Evolutionary conservation across 2,888 invertebrate genomes (phyloP).

Genomic region (Mellilla xanthometata): DNA sequence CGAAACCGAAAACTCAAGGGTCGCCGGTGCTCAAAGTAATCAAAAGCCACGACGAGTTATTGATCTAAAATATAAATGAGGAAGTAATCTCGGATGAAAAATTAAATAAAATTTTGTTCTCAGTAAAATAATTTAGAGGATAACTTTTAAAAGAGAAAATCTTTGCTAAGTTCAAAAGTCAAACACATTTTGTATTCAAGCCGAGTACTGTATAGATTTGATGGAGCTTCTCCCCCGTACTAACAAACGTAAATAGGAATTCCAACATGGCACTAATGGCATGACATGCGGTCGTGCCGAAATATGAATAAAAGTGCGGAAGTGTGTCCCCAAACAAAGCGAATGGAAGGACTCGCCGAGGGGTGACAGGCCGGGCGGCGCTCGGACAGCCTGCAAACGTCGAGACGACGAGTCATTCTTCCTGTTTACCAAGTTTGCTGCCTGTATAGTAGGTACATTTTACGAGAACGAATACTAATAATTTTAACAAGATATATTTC

Average conservation of each 20-base stretch:
- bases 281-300: slow-evolving; percentile 11
- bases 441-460: too few relatives aligned
- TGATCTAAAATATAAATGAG: too few relatives aligned
- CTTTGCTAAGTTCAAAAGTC: too few relatives aligned
- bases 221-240: not conserved
- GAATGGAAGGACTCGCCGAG: slow-evolving; percentile 11
- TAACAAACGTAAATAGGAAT: slow-evolving; percentile 1
- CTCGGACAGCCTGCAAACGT: slow-evolving; percentile 7
- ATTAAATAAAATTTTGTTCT: too few relatives aligned
- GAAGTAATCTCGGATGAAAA: not conserved
- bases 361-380: slow-evolving; percentile 14
- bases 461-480: too few relatives aligned
- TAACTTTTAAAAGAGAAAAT: too few relatives aligned
- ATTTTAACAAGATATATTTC: too few relatives aligned
- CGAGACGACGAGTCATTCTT: not conserved
- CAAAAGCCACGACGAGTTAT: too few relatives aligned
- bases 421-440: slow-evolving; percentile 5
- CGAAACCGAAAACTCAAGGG: too few relatives aligned
- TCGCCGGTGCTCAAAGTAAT: too few relatives aligned
- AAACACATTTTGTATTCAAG: not conserved
- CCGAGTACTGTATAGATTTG: not conserved
- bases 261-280: slow-evolving; percentile 7
- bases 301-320: slow-evolving; percentile 19
- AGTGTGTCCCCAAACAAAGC: slow-evolving; percentile 20
- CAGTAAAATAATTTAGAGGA: too few relatives aligned